These are phyloP conservation scores for Zapornia atra DNA, from an alignment of 2,113 vertebrate genomes.

Conservation along the genomic window DNA sequence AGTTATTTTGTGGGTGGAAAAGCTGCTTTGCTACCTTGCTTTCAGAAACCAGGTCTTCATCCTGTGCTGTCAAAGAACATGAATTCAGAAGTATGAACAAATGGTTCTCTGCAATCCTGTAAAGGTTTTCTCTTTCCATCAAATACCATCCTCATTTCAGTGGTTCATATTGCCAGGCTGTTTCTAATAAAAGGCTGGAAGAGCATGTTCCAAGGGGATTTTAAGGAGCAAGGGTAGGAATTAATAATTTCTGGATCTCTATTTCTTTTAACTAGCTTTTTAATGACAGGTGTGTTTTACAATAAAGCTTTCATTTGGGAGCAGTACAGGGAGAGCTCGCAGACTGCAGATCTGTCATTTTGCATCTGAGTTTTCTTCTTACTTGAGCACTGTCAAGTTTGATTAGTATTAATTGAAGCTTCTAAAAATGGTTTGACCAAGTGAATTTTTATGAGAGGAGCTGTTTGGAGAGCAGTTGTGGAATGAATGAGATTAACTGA, in stretches of 20 bases:
- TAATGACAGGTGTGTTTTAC: background rate
- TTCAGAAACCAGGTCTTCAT: background rate
- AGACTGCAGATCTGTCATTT: background rate
- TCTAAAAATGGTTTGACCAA: constrained; percentile 4
- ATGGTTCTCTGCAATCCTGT: background rate
- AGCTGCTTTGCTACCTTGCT: background rate
- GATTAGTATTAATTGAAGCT: background rate
- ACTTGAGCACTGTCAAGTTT: background rate
- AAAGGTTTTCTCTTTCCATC: background rate
- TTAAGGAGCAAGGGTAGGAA: background rate
- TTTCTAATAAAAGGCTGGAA: background rate
- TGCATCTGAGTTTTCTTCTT: background rate
- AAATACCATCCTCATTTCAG: background rate
- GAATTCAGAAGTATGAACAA: background rate
- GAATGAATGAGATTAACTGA: background rate
- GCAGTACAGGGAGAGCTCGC: background rate
- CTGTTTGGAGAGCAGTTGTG: background rate
- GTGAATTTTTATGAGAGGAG: constrained; percentile 2
- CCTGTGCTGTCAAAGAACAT: background rate
- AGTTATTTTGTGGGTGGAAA: background rate
- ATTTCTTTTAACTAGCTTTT: background rate
- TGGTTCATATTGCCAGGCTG: accelerated
- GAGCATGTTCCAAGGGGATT: background rate
- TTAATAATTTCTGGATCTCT: background rate
- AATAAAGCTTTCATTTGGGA: background rate